These are phyloP conservation scores for Hypotaenidia philippensis DNA, from an alignment of 2,797 vertebrate genomes.

Conservation along the genomic window DNA sequence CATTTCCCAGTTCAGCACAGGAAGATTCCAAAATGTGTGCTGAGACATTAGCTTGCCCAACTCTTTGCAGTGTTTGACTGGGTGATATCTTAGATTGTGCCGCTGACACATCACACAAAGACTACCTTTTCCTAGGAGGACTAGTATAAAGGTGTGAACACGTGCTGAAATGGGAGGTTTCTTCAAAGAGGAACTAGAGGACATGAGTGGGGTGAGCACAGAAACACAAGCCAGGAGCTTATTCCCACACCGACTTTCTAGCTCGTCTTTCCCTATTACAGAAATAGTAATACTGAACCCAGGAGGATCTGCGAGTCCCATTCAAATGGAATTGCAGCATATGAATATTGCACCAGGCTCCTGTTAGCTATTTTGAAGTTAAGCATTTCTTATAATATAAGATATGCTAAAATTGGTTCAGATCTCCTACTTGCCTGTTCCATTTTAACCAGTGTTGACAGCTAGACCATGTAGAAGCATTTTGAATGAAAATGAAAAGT, in stretches of 20 bases:
- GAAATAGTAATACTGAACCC: background rate
- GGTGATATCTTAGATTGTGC: background rate
- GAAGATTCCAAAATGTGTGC: background rate
- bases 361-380: constrained; percentile 43
- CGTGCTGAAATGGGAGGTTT: background rate
- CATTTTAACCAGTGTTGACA: constrained; percentile 19
- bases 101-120: background rate
- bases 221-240: background rate
- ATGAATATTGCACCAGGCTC: constrained; percentile 18
- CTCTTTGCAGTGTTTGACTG: background rate
- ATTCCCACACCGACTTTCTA: background rate
- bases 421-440: background rate
- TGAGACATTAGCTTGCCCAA: background rate
- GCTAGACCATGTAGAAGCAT: background rate
- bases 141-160: background rate
- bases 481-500: constrained; percentile 4
- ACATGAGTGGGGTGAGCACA: background rate
- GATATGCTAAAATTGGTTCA: background rate
- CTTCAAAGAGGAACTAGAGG: background rate
- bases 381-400: background rate
- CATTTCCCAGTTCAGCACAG: background rate
- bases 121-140: background rate
- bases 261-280: background rate
- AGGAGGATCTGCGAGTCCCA: background rate
- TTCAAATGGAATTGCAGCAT: background rate